Evolutionary conservation across 2,888 invertebrate genomes (phyloP), one percentile per base, ranked within the genome.

Genomic region (Plusia festucae): DNA sequence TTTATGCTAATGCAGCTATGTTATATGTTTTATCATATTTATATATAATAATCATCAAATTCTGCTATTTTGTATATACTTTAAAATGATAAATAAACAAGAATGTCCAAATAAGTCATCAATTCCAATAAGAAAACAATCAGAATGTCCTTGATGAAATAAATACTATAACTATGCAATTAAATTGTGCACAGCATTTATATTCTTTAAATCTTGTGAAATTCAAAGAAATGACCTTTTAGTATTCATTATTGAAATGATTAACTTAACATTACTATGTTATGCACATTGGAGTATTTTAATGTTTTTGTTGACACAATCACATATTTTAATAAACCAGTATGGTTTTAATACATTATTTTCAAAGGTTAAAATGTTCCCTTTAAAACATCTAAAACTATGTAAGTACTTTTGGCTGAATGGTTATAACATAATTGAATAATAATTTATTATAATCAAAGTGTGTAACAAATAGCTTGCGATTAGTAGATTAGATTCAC

Each of bases 131-230:
- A 70, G 75, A 75, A 68, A 75, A 73, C 60, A 75, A 77, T 65
- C 70, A 53, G 57, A 71, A 68, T 82, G 81, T 76, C 81, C 82
- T 81, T 82, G 80, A 68, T 53, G 7, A 20, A 54, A 73, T 59
- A 56, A 61, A 65, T 69, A 64, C 44, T 65, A 60, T 68, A 68
- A 68, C 60, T 71, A 20, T 27, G 20, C 57, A 56, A 60, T 59
- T 59, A 55, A 24, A 40, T n/a, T 40, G 40, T 40, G 6, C 7
- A n/a, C n/a, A n/a, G n/a, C 40, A 40, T 6, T 57, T 56, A 60
- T 66, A 71, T 66, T 61, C 49, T 22, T 9, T 54, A 51, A 53
- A 57, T 18, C n/a, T 8, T 57, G 20, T n/a, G 56, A 18, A 20
- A 8, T 34, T 61, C 27, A 1, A 1, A 53, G 58, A 63, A 55